Evolutionary conservation across 2,888 invertebrate genomes (phyloP).

Genomic region (Melieria picta): DNA sequence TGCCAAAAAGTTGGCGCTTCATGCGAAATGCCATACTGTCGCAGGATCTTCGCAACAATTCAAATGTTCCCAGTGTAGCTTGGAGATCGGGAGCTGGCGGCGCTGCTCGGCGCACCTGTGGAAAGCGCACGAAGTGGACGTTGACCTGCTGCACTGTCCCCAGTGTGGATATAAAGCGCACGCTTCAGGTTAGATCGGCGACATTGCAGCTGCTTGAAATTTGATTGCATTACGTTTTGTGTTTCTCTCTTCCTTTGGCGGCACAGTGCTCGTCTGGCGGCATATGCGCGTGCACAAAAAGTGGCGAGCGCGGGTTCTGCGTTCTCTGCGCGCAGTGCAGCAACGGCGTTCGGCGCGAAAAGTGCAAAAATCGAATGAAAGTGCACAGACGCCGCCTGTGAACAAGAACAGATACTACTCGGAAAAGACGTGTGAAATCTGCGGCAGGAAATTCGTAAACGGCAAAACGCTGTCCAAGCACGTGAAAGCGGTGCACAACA

Average conservation of each 20-base stretch:
- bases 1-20: constrained; percentile 65
- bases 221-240: not conserved
- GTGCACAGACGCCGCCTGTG: constrained; percentile 26
- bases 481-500: constrained; percentile 77
- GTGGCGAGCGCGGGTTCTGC: constrained; percentile 60
- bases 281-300: constrained; percentile 73
- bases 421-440: constrained; percentile 75
- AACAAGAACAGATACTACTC: constrained; percentile 68
- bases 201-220: too few relatives aligned
- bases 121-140: constrained; percentile 73
- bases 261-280: constrained; percentile 69
- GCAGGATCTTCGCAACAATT: constrained; percentile 53
- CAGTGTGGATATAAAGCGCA: constrained; percentile 71
- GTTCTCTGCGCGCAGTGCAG: constrained; percentile 52
- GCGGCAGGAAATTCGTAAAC: constrained; percentile 75
- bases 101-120: constrained; percentile 76
- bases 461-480: constrained; percentile 76
- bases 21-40: constrained; percentile 68
- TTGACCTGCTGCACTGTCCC: constrained; percentile 71
- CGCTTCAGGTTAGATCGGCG: constrained; percentile 61
- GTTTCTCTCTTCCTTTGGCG: constrained; percentile 38
- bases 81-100: constrained; percentile 72
- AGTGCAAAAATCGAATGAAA: constrained; percentile 15
- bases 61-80: constrained; percentile 69
- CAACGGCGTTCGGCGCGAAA: constrained; percentile 44